phyloP scores from a whole-genome alignment of 2,113 vertebrate species.

The Hippocampus barbouri region DNA sequence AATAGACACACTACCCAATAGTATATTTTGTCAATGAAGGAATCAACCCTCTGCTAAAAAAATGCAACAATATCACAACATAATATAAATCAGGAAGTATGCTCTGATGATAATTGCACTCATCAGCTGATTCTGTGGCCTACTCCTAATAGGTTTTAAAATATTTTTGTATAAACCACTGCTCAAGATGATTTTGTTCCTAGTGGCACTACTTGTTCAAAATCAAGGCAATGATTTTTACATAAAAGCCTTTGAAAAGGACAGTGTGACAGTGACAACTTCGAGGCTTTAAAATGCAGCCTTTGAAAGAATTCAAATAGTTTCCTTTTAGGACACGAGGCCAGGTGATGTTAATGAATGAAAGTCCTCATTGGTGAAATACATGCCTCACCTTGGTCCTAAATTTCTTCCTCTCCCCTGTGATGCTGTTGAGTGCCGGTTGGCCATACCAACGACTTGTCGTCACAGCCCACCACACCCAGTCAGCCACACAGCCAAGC shows the following conservation, averaged over 20 bases:
- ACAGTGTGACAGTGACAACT: not conserved
- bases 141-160: not conserved
- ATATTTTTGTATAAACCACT: not conserved
- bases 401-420: not conserved
- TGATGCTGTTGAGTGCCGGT: not conserved
- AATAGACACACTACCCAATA: not conserved
- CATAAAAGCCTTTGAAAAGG: not conserved
- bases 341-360: not conserved
- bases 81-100: not conserved
- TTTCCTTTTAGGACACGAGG: not conserved
- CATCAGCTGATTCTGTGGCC: not conserved
- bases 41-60: not conserved
- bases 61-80: not conserved
- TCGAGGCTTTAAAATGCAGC: not conserved
- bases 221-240: not conserved
- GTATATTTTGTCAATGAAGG: not conserved
- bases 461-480: conserved; percentile 28
- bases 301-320: not conserved
- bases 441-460: conserved; percentile 2
- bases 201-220: not conserved
- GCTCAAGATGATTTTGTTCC: not conserved
- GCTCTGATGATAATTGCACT: not conserved
- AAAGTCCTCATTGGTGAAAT: conserved; percentile 2
- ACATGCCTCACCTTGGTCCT: not conserved
- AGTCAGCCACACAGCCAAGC: not conserved